A percentile compares a stretch with the other conserved stretches of the same genome.
phyloP scores from a whole-genome alignment of 2,113 vertebrate genomes.

The Nerophis ophidion region DNA sequence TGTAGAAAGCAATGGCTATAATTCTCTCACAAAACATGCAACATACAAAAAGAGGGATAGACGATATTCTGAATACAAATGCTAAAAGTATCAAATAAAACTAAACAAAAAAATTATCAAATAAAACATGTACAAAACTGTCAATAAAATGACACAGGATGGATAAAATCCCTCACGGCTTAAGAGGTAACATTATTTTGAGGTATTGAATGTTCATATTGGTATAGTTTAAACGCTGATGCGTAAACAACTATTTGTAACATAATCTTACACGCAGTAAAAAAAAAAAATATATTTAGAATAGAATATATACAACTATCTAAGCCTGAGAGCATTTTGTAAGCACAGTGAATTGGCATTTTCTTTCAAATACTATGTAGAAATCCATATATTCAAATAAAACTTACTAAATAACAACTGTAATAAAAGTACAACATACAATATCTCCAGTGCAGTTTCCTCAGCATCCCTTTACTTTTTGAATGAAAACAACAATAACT shows the following conservation, averaged over 20 bases:
- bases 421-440: conserved; percentile 4
- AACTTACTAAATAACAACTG: conserved; percentile 39
- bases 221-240: conserved; percentile 34
- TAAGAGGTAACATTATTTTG: conserved; percentile 58
- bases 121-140: conserved; percentile 23
- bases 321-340: conserved; percentile 4
- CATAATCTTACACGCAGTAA: conserved; percentile 15
- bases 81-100: neutral
- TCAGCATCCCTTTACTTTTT: conserved; percentile 6
- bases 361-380: conserved; percentile 36
- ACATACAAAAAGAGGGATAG: neutral
- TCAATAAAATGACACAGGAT: conserved; percentile 15
- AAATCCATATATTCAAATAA: conserved; percentile 32
- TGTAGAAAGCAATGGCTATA: conserved; percentile 25
- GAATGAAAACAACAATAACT: neutral
- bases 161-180: conserved; percentile 34
- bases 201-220: conserved; percentile 56
- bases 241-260: conserved; percentile 48
- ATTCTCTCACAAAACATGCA: conserved; percentile 26
- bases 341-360: conserved; percentile 27
- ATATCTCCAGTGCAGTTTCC: neutral
- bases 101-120: conserved; percentile 14
- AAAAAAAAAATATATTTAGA: conserved; percentile 29
- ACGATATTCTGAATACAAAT: neutral
- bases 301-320: conserved; percentile 29